phyloP scores from a whole-genome alignment of 2,797 vertebrate genomes.

The Cirrhinus molitorella region DNA sequence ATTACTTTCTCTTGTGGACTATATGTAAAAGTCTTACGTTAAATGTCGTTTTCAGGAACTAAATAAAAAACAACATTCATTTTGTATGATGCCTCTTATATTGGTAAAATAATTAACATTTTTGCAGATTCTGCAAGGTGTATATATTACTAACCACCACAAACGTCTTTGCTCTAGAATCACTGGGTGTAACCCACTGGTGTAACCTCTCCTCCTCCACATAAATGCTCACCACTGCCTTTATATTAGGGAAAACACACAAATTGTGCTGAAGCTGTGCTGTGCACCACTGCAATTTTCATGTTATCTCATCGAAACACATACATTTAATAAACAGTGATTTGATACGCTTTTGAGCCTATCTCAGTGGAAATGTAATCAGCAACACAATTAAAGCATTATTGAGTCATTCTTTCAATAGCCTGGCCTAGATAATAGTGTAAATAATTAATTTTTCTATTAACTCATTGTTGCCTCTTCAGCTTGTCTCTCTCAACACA shows the following conservation, averaged over 20 bases:
- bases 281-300: neutral
- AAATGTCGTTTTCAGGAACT: no score
- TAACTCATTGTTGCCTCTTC: conserved; percentile 44
- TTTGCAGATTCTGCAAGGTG: no score
- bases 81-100: no score
- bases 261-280: neutral
- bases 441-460: conserved; percentile 58
- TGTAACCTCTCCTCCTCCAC: neutral
- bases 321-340: conserved; percentile 17
- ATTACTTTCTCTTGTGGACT: no score
- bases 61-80: no score
- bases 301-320: neutral
- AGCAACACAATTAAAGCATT: conserved; percentile 46
- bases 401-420: conserved; percentile 37
- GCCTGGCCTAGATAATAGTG: conserved; percentile 45
- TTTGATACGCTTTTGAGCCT: conserved; percentile 19
- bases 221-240: neutral
- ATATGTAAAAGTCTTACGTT: no score
- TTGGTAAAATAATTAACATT: no score
- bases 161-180: neutral
- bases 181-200: neutral
- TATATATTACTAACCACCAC: neutral
- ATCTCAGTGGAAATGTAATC: conserved; percentile 37
- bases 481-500: conserved; percentile 40
- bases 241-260: neutral